Conservation (phyloP, 1,140 invertebrate genomes). For the Bombus waltoni region DNA sequence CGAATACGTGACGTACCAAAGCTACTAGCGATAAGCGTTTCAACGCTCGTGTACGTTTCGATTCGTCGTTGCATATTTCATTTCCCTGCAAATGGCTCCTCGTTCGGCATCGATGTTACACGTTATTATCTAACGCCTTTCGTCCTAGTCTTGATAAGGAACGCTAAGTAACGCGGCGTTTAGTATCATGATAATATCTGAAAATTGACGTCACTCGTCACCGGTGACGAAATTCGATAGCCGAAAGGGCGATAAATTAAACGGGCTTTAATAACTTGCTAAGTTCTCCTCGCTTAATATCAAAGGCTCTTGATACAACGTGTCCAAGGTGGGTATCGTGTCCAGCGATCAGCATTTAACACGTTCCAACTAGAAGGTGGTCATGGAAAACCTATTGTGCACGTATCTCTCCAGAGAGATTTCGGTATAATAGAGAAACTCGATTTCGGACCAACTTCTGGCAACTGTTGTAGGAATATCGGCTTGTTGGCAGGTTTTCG, state of each 20-base stretch:
- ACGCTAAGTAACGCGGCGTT: neutral
- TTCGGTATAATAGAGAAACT: neutral
- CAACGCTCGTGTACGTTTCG: neutral
- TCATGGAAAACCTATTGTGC: conserved; percentile 3
- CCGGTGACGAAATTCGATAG: neutral
- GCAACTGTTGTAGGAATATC: neutral
- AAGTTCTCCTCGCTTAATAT: neutral
- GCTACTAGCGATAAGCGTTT: conserved; percentile 9
- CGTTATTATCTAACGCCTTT: neutral
- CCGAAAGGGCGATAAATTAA: neutral
- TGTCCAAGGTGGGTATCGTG: neutral
- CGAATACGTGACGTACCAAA: neutral
- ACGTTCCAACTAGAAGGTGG: neutral
- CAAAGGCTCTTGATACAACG: neutral
- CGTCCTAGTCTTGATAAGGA: neutral
- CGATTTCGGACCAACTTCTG: neutral
- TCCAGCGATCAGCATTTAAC: neutral
- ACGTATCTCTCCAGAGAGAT: neutral
- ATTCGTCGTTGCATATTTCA: neutral
- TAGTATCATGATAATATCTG: too few relatives aligned
- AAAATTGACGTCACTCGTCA: neutral
- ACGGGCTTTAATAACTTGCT: neutral
- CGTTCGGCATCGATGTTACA: neutral
- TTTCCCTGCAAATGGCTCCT: neutral
- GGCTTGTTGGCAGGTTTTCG: neutral